phyloP scores from a whole-genome alignment of 1,140 invertebrate species.

The Drosophila watanabei region DNA sequence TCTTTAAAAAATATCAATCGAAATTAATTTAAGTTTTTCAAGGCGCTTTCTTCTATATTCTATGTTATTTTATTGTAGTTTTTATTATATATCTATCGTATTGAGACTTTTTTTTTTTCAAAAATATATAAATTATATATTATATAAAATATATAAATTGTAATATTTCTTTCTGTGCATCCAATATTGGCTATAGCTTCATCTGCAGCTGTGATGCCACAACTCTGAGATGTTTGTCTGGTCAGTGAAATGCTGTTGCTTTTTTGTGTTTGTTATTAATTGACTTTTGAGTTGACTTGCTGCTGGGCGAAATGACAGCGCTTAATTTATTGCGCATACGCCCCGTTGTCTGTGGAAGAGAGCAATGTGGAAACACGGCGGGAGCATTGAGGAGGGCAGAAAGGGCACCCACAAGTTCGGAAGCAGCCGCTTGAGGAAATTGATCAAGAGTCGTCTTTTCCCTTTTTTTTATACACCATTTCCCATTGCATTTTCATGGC shows the following conservation, averaged over 20 bases:
- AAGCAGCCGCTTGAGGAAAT: constrained; percentile 73
- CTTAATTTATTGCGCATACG: constrained; percentile 81
- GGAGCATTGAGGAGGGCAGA: background rate
- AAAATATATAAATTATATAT: background rate
- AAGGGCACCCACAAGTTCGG: constrained; percentile 64
- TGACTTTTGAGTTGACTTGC: constrained; percentile 81
- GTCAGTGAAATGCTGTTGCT: constrained; percentile 38
- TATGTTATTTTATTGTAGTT: background rate
- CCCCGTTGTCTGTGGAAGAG: constrained; percentile 55
- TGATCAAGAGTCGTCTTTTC: constrained; percentile 35
- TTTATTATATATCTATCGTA: background rate
- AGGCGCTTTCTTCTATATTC: background rate
- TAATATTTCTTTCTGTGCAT: constrained; percentile 10
- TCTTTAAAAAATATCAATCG: background rate
- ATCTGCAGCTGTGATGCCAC: constrained; percentile 40
- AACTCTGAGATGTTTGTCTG: constrained; percentile 38
- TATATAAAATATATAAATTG: background rate
- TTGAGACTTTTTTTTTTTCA: background rate
- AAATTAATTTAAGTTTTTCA: background rate
- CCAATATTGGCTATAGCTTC: constrained; percentile 27
- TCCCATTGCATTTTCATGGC: constrained; percentile 71
- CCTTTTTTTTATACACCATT: constrained; percentile 5
- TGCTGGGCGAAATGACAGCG: constrained; percentile 65
- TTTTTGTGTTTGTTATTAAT: constrained; percentile 73
- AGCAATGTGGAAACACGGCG: background rate